A percentile compares a stretch with the other conserved stretches of the same genome.
Conservation (phyloP, 2,888 invertebrate genomes). For the Agonopterix alstromeriana region DNA sequence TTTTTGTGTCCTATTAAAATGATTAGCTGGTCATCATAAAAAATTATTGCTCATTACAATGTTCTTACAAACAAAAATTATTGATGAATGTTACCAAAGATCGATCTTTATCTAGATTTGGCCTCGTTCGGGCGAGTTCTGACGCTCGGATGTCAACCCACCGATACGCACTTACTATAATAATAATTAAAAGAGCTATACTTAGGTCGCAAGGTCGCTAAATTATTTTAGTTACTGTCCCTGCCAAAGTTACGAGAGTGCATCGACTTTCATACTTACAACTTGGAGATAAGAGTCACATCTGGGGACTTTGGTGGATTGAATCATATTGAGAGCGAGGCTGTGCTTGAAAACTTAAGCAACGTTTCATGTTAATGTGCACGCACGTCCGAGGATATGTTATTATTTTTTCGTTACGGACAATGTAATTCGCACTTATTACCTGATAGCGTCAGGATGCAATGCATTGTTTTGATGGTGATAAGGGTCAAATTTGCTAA, state of each 20-base stretch:
- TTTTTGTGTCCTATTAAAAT: no score
- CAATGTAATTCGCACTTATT: slow-evolving; percentile 33
- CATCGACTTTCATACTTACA: no score
- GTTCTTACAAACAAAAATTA: no score
- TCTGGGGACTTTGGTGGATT: slow-evolving; percentile 3
- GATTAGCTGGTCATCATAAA: no score
- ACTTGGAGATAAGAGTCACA: no score
- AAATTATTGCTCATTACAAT: no score
- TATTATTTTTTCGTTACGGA: slow-evolving; percentile 66
- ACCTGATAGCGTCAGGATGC: slow-evolving; percentile 15
- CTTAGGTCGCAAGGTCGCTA: slow-evolving; percentile 59
- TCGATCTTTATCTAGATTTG: background rate
- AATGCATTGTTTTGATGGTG: slow-evolving; percentile 16
- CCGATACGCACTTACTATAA: slow-evolving; percentile 40
- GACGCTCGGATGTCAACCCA: slow-evolving; percentile 56
- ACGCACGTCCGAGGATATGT: slow-evolving; percentile 45
- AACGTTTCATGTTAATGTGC: slow-evolving; percentile 31
- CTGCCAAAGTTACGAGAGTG: no score
- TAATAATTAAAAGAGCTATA: slow-evolving; percentile 61
- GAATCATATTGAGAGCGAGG: slow-evolving; percentile 64
- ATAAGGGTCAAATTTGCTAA: background rate
- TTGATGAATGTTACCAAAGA: no score
- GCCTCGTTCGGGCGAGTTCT: background rate
- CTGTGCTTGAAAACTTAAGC: slow-evolving; percentile 40
- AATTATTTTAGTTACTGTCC: slow-evolving; percentile 24